Evolutionary conservation across 2,113 vertebrate genomes (phyloP).

Genomic region (human (Homo sapiens)): GRCh38 chr9:8401001-8401500

Average conservation of each 20-base stretch:
- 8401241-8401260: too few species aligned
- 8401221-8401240: too few species aligned
- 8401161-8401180: neutral
- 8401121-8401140: neutral
- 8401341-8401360: neutral
- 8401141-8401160: neutral
- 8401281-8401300: too few species aligned
- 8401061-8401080: neutral
- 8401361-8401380: neutral
- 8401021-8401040: neutral
- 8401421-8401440: neutral
- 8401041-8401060: neutral
- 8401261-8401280: too few species aligned
- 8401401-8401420: constrained; percentile 20
- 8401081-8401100: neutral
- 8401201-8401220: too few species aligned
- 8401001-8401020: neutral
- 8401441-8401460: neutral
- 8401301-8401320: too few species aligned
- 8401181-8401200: too few species aligned
- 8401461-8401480: constrained; percentile 9
- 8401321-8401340: neutral
- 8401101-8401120: neutral
- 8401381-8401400: neutral
- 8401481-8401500: neutral